A percentile compares a stretch with the other conserved stretches of the same genome.
These are phyloP conservation scores for Plecturocebus donacophilus DNA, from an alignment of 2,113 vertebrate genomes.

Conservation along the genomic window DNA sequence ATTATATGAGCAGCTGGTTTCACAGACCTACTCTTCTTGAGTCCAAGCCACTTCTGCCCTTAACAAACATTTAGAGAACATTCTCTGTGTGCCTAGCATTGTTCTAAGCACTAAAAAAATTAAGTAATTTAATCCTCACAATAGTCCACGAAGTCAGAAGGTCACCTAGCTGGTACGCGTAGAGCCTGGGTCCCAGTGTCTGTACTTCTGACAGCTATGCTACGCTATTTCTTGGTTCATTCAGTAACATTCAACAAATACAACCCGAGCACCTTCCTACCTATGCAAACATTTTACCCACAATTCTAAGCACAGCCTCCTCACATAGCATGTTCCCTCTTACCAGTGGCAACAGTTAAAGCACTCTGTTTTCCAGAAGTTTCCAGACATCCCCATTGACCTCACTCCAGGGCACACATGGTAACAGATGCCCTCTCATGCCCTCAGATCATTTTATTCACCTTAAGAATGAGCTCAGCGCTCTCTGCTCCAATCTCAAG, in stretches of 20 bases:
- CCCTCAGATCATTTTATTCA: background rate
- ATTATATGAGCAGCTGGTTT: background rate
- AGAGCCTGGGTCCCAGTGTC: accelerated
- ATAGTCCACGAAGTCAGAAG: too few relatives aligned
- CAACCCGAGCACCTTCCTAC: background rate
- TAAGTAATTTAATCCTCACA: background rate
- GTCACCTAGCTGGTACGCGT: accelerated
- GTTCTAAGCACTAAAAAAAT: background rate
- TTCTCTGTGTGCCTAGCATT: too few relatives aligned
- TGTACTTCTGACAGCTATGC: background rate
- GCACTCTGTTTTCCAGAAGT: background rate
- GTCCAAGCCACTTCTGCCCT: background rate
- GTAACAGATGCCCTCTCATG: background rate
- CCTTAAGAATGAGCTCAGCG: background rate
- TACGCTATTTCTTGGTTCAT: accelerated
- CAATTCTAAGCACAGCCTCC: background rate
- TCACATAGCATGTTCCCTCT: background rate
- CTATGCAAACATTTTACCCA: background rate
- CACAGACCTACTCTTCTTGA: accelerated
- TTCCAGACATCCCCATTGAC: background rate
- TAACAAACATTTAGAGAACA: background rate
- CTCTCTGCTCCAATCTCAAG: background rate
- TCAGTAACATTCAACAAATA: accelerated
- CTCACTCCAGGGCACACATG: background rate
- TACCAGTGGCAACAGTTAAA: background rate